Conservation (phyloP, 2,797 vertebrate genomes). For the Sparidentex hasta region DNA sequence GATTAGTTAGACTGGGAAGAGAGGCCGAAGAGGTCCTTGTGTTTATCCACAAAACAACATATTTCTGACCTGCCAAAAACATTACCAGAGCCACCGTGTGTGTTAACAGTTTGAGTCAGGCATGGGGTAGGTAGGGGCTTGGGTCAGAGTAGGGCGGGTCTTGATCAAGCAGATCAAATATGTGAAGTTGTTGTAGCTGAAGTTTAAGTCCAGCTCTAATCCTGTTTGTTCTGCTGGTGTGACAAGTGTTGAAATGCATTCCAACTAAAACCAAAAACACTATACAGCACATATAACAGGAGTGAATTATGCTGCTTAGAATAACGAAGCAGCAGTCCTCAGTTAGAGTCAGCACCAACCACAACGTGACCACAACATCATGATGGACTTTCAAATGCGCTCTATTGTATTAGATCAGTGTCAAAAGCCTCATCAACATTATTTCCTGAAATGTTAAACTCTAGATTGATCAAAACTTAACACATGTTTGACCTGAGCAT, state of each 20-base stretch:
- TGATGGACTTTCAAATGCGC: not conserved
- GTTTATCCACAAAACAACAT: too few species aligned
- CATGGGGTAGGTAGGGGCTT: too few species aligned
- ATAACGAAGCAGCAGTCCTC: not conserved
- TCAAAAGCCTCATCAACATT: too few species aligned
- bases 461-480: too few species aligned
- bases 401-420: not conserved
- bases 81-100: too few species aligned
- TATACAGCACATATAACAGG: not conserved
- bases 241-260: not conserved
- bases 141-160: too few species aligned
- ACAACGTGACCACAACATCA: not conserved
- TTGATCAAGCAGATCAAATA: not conserved
- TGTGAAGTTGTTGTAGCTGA: not conserved
- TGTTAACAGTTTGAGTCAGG: too few species aligned
- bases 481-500: too few species aligned
- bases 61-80: too few species aligned
- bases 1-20: too few species aligned
- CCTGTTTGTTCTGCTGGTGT: not conserved
- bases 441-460: too few species aligned
- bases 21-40: too few species aligned
- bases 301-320: not conserved
- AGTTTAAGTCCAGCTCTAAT: not conserved
- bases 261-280: not conserved
- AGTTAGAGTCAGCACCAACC: not conserved